Base-by-base conservation (phyloP, 2,113 vertebrate genomes). In the Pteropus alecto region DNA sequence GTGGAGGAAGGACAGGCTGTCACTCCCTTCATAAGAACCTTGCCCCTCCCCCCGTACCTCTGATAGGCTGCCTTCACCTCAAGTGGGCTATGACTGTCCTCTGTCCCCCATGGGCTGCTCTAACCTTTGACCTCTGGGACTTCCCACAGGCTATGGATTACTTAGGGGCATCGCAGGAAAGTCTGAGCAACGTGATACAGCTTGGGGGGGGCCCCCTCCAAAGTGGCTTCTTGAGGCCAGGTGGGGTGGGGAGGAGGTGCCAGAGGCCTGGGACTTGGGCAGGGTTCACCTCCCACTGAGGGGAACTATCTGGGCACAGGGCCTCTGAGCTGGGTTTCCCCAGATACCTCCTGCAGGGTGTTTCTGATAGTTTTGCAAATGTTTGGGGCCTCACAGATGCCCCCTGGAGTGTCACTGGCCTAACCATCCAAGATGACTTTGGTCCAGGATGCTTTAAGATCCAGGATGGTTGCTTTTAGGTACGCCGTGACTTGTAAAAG, bases 71-170 rank as follows among this genome's bases (percentile, higher is more conserved):
- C 35, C 33, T 60, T 68, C 46, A 46, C 33, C n/a, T 48, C 19
- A 9, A 41, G 43, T n/a, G 61, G 30, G 35, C 51, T 14, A 6
- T 76, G 79, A 35, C n/a, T 28, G 11, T 33, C 19, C 73, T 35
- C 30, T 74, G 15, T 21, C 28, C n/a, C 16, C 11, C 43, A 22
- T 11, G 30, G 87, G 51, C n/a, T 43, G 33, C 73, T 60, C 70
- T 46, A 68, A 35, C 30, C 51, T 63, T 38, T 38, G 51, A 61
- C 16, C 21, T 71, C n/a, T 26, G 74, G 19, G 73, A 68, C 2
- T 13, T 19, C 41, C 54, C 11, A 7, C 6, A 0, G 8, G 18
- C n/a, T 28, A 30, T 2, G 0, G 71, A 18, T 11, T 35, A 63
- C 54, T 78, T 38, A 61, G 30, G 22, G 28, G 18, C 21, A 79